These are phyloP conservation scores for Mus spicilegus DNA, from an alignment of 2,113 vertebrate species.

Conservation along the genomic window DNA sequence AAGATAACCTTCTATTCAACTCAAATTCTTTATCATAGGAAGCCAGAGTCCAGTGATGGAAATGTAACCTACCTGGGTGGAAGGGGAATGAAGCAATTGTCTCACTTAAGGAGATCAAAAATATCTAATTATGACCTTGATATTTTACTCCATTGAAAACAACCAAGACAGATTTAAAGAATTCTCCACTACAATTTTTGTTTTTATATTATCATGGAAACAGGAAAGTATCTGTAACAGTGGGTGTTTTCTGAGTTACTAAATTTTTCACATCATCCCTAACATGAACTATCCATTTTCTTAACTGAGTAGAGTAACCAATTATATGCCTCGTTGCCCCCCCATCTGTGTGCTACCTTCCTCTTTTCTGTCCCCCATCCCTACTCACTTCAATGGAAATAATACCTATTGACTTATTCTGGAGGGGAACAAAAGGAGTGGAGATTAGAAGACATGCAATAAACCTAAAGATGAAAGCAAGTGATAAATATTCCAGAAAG, in stretches of 20 bases:
- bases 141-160: not conserved
- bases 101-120: not conserved
- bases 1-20: not conserved
- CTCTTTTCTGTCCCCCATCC: not conserved
- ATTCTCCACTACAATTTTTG: not conserved
- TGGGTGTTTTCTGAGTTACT: not conserved
- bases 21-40: not conserved
- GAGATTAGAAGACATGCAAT: not conserved
- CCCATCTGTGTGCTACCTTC: not conserved
- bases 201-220: not conserved
- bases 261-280: not conserved
- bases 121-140: not conserved
- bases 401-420: not conserved
- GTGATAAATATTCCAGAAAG: conserved; percentile 7
- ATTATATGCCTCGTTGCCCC: not conserved
- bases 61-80: not conserved
- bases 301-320: not conserved
- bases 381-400: not conserved
- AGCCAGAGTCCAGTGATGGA: not conserved
- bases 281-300: not conserved
- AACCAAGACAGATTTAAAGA: conserved; percentile 10
- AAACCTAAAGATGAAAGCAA: not conserved
- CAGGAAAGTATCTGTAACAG: not conserved
- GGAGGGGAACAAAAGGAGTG: not conserved
- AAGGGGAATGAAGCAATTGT: not conserved